Base-by-base conservation (phyloP, 2,888 invertebrate species). In the Pyrrhosoma nymphula region DNA sequence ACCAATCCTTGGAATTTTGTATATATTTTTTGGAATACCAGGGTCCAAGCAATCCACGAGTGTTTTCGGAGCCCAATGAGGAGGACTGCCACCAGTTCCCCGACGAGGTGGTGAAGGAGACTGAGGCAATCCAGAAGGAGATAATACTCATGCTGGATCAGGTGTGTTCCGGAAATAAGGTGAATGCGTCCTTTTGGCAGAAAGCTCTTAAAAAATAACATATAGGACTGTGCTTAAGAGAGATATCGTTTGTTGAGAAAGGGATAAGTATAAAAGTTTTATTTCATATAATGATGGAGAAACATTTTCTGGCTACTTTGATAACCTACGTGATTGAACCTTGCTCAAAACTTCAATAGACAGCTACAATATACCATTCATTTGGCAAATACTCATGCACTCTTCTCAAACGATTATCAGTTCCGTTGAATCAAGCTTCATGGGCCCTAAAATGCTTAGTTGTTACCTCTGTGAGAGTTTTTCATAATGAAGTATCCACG, bases 31-130 rank as follows among this genome's bases (percentile, higher is more conserved):
- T 35, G 30, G 0, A 16, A 35, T 10, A 0, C 30, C 96, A 98
- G 98, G 99, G 99, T 26, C 99, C 99, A 0, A 96, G 97, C 35
- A 98, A 98, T 96, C 98, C 98, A 0, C 98, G 99, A 96, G 98
- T 99, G 1, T 98, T 99, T 96, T 97, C 98, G 95, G 95, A 97
- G 18, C 97, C 96, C 56, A 96, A 96, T 88, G 97, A 97, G 30
- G 97, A 96, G 82, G 96, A 96, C 23, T 82, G 91, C 35, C 96
- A 96, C 14, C 96, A 97, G 88, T 96, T 98, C 14, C 97, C 98
- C 23, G 98, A 98, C 63, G 98, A 98, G 96, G 97, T 98, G 0
- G 96, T 97, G 47, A 97, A 97, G 95, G 98, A 98, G 95, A 97
- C 98, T 95, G 97, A 98, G 96, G 96, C 97, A 0, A 97, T 98